Conservation (phyloP, 2,888 invertebrate genomes). For the Drosophila niveifrons region DNA sequence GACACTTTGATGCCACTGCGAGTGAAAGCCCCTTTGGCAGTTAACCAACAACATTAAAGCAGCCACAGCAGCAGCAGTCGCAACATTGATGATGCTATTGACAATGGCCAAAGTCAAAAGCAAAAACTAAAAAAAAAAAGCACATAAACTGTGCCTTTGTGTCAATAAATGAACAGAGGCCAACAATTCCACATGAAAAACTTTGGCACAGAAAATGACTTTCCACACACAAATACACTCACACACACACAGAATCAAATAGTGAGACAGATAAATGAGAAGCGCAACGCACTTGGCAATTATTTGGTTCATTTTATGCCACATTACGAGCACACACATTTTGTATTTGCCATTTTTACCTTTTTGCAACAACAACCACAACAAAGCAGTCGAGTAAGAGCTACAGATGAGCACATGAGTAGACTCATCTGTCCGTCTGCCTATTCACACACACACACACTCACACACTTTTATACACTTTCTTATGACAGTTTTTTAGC, state of each 20-base stretch:
- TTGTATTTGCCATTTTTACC: slow-evolving; percentile 48
- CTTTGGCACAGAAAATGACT: slow-evolving; percentile 79
- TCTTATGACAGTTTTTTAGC: slow-evolving; percentile 74
- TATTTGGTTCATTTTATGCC: slow-evolving; percentile 81
- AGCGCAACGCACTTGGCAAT: slow-evolving; percentile 72
- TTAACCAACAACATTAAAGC: slow-evolving; percentile 14
- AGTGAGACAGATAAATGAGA: slow-evolving; percentile 5
- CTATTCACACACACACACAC: slow-evolving; percentile 16
- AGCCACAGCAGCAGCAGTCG: slow-evolving; percentile 7
- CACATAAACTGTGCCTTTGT: slow-evolving; percentile 75
- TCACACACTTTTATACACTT: slow-evolving; percentile 43
- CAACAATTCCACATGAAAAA: slow-evolving; percentile 67
- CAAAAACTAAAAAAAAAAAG: slow-evolving; percentile 45
- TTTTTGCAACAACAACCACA: slow-evolving; percentile 31
- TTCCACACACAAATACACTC: slow-evolving; percentile 62
- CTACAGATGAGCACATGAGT: slow-evolving; percentile 60
- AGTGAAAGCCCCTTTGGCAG: slow-evolving; percentile 61
- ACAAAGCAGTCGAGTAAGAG: slow-evolving; percentile 32
- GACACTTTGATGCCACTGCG: slow-evolving; percentile 56
- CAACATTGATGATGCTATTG: slow-evolving; percentile 34
- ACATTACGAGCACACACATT: slow-evolving; percentile 67
- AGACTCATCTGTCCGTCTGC: slow-evolving; percentile 31
- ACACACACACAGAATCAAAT: slow-evolving; percentile 15
- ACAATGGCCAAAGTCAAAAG: slow-evolving; percentile 56
- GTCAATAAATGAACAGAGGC: slow-evolving; percentile 70